Evolutionary conservation across 2,797 vertebrate species (phyloP).

Genomic region (Aulostomus chinensis): DNA sequence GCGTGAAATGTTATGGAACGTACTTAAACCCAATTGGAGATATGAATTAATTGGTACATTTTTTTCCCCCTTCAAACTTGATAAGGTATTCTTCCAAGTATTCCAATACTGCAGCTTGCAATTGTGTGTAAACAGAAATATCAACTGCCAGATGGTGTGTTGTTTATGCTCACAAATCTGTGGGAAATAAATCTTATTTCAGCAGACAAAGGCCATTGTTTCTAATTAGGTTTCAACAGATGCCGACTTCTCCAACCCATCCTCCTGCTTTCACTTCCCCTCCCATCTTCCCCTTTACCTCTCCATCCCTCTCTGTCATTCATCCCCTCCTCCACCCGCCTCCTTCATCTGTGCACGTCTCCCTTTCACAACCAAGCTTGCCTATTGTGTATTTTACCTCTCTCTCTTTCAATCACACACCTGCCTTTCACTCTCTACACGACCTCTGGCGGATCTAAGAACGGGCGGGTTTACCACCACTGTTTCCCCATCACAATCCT

Average conservation of each 20-base stretch:
- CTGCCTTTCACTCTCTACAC: constrained; percentile 3
- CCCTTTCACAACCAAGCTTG: neutral
- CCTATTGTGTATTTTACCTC: neutral
- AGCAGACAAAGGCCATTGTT: too few relatives aligned
- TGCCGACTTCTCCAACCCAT: constrained; percentile 2
- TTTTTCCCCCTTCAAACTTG: too few relatives aligned
- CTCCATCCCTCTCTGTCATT: neutral
- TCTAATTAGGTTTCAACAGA: constrained; percentile 18
- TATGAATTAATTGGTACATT: too few relatives aligned
- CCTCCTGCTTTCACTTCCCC: constrained; percentile 23
- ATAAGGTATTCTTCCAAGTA: too few relatives aligned
- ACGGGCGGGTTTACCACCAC: too few relatives aligned
- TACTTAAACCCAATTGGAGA: too few relatives aligned
- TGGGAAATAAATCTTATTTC: too few relatives aligned
- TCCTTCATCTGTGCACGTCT: constrained; percentile 1
- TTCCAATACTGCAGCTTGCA: too few relatives aligned
- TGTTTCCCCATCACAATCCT: neutral
- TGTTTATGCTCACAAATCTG: too few relatives aligned
- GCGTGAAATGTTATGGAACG: too few relatives aligned
- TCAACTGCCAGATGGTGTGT: too few relatives aligned
- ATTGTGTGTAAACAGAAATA: too few relatives aligned
- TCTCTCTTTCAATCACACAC: neutral
- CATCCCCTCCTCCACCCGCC: neutral
- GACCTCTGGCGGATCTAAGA: neutral
- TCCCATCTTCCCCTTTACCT: constrained; percentile 18